Conservation (phyloP, 2,888 invertebrate species). For the Crepidodera aurea region DNA sequence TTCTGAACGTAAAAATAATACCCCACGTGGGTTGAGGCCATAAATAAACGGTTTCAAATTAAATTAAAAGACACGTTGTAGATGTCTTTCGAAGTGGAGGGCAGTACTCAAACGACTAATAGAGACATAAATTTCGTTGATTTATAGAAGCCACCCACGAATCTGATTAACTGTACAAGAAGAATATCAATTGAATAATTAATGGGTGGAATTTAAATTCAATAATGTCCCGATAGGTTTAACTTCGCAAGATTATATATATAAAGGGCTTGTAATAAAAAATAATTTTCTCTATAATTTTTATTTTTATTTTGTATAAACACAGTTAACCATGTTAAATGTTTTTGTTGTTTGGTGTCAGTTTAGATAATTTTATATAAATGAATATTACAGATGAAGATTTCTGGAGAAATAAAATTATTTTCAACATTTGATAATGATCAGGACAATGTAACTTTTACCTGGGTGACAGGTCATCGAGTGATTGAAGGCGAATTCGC, state of each 20-base stretch:
- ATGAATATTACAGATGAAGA: too few relatives aligned
- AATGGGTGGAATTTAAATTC: slow-evolving; percentile 18
- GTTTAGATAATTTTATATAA: too few relatives aligned
- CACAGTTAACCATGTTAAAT: too few relatives aligned
- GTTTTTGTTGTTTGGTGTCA: too few relatives aligned
- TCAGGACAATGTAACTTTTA: too few relatives aligned
- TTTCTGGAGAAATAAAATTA: too few relatives aligned
- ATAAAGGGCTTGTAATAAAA: too few relatives aligned
- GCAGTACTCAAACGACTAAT: slow-evolving; percentile 20
- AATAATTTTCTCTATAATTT: too few relatives aligned
- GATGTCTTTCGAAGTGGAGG: slow-evolving; percentile 21
- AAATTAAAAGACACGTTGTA: slow-evolving; percentile 21
- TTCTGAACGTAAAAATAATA: neutral
- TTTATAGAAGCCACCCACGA: slow-evolving; percentile 33
- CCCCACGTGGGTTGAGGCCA: slow-evolving; percentile 3
- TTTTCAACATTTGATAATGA: too few relatives aligned
- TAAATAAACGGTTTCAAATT: slow-evolving; percentile 17
- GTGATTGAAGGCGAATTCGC: too few relatives aligned
- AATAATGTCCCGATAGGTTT: slow-evolving; percentile 7
- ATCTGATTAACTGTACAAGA: slow-evolving; percentile 21
- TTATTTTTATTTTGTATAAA: too few relatives aligned
- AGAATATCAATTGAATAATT: slow-evolving; percentile 31
- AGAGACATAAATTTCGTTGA: slow-evolving; percentile 28
- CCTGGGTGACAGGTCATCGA: too few relatives aligned
- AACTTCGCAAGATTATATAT: neutral